Evolutionary conservation across 2,888 invertebrate genomes (phyloP).

Genomic region (Muscina levida): DNA sequence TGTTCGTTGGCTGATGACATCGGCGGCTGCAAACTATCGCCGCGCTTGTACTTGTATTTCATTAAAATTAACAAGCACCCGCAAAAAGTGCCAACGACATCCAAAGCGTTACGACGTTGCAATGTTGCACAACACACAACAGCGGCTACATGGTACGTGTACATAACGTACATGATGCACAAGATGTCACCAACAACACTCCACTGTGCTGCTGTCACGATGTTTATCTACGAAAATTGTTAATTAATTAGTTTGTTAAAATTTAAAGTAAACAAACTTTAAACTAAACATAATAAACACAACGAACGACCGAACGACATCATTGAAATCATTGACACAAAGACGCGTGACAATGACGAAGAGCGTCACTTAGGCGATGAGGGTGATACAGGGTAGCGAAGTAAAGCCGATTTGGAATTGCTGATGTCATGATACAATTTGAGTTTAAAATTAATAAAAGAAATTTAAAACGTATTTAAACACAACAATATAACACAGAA

Average conservation of each 20-base stretch:
- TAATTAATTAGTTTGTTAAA: slow-evolving; percentile 30
- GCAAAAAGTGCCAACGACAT: background rate
- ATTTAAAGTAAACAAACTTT: slow-evolving; percentile 10
- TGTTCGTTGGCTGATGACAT: background rate
- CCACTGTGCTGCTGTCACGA: slow-evolving; percentile 8
- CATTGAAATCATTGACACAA: background rate
- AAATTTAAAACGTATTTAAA: too few relatives aligned
- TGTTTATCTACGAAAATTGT: slow-evolving; percentile 24
- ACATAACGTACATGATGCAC: background rate
- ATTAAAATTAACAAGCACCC: slow-evolving; percentile 5
- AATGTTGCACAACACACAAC: background rate
- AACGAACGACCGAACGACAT: too few relatives aligned
- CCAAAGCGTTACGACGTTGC: background rate
- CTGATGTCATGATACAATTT: too few relatives aligned
- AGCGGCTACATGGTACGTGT: background rate
- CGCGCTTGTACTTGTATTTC: background rate
- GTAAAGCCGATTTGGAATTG: too few relatives aligned
- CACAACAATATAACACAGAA: too few relatives aligned
- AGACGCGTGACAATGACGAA: background rate
- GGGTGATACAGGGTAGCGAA: too few relatives aligned
- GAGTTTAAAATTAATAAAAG: too few relatives aligned
- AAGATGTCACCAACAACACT: background rate
- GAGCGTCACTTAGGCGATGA: background rate
- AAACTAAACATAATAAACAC: background rate
- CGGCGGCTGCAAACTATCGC: background rate